Evolutionary conservation across 2,113 vertebrate species (phyloP), one percentile per base, ranked within the genome.

Genomic region (Ciconia stormi): DNA sequence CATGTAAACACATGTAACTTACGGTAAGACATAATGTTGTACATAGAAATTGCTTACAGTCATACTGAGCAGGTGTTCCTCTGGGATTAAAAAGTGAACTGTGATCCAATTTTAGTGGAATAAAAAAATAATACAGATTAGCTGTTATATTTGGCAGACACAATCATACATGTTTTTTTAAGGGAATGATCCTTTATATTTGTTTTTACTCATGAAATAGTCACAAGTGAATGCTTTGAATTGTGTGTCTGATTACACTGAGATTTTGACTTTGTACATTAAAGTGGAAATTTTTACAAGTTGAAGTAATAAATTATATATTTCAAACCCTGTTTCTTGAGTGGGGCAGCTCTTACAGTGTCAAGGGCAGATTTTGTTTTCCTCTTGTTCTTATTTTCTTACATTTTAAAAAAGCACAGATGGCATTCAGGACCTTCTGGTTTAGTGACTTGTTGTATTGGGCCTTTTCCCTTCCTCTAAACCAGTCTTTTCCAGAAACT

Each of bases 41-140:
- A 22, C 46, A 6, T 46, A 61, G 52, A 72, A 84, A 42, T 92
- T 91, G 59, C 53, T 96, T 96, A 89, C 58, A 62, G 74, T 76
- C 89, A 91, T 22, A 70, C 26, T 56, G 49, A 91, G 65, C 0
- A 15, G n/a, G 32, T 91, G 49, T 89, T 94, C 62, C 78, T 56
- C 29, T 69, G 65, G 53, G 77, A 77, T 93, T 95, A 56, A 79
- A 92, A 94, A 90, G 56, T 79, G 83, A 95, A 82, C 66, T 89
- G 72, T 38, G 49, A 38, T 93, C 66, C 66, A 95, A 66, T 79
- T 58, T 59, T 91, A 62, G 1, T 90, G 62, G 80, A 87, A 77
- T 89, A 89, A 95, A 95, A 95, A 94, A 87, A 40, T 69, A 55
- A 62, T 73, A 32, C 44, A 89, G 65, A 95, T 96, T 95, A 91